A percentile compares a stretch with the other conserved stretches of the same genome.
Conservation (phyloP, 37 sponge, comb jelly and placozoan species). For the Agelas oroides region DNA sequence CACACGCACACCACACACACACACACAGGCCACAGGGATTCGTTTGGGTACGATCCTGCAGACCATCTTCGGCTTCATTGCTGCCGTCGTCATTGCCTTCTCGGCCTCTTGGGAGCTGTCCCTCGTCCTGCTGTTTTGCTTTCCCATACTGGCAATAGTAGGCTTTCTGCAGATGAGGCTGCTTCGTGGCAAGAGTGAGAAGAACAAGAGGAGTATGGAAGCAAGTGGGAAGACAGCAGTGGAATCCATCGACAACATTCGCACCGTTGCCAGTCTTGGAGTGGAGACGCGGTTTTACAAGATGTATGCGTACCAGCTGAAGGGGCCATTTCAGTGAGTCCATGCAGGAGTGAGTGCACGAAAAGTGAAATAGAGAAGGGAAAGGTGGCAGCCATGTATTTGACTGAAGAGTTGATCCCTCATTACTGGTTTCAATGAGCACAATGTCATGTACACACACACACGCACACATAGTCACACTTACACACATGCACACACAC, state of each 20-base stretch:
- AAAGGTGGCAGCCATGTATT: background rate
- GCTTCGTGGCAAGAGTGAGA: conserved; percentile 45
- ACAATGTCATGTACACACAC: too few relatives aligned
- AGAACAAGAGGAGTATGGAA: conserved; percentile 78
- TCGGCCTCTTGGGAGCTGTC: conserved; percentile 81
- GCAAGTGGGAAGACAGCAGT: conserved; percentile 57
- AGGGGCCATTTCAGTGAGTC: conserved; percentile 66
- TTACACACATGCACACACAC: too few relatives aligned
- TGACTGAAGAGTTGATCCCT: too few relatives aligned
- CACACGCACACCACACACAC: too few relatives aligned
- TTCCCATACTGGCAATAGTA: conserved; percentile 62
- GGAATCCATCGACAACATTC: conserved; percentile 82
- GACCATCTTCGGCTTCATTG: conserved; percentile 47
- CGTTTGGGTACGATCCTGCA: conserved; percentile 74
- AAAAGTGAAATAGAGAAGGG: background rate
- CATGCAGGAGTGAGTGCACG: background rate
- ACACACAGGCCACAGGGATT: conserved; percentile 78
- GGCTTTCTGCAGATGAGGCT: conserved; percentile 74
- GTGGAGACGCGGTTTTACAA: conserved; percentile 56
- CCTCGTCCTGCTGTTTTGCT: conserved; percentile 59
- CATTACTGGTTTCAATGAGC: too few relatives aligned
- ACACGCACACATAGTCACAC: too few relatives aligned
- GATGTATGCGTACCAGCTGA: conserved; percentile 35
- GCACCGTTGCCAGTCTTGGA: conserved; percentile 80
- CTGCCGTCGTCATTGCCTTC: conserved; percentile 80